A percentile compares a stretch with the other conserved stretches of the same genome.
phyloP scores from a whole-genome alignment of 2,888 invertebrate species.

The Macaria notata region DNA sequence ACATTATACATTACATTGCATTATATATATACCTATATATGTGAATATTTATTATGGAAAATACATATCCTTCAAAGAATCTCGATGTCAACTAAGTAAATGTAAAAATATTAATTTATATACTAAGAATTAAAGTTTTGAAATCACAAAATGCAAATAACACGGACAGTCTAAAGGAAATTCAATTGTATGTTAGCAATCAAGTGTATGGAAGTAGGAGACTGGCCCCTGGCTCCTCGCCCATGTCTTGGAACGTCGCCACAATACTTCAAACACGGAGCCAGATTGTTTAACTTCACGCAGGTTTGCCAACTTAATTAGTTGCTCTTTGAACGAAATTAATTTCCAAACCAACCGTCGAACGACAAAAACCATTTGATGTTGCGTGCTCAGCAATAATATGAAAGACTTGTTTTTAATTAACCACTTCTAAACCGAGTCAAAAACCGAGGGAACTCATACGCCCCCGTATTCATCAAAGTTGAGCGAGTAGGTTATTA shows the following conservation, averaged over 20 bases:
- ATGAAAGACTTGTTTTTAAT: conserved; percentile 24
- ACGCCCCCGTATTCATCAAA: conserved; percentile 19
- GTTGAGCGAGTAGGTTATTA: conserved; percentile 16
- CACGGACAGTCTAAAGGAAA: no score
- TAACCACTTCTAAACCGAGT: conserved; percentile 24
- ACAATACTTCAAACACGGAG: background rate
- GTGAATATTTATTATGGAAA: no score
- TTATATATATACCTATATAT: no score
- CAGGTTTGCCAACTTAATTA: background rate
- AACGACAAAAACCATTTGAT: conserved; percentile 18
- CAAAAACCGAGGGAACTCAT: conserved; percentile 11
- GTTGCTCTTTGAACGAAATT: conserved; percentile 8
- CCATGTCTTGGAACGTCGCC: no score
- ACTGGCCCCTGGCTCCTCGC: no score
- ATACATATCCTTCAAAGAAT: no score
- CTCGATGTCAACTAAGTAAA: no score
- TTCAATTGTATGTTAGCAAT: no score
- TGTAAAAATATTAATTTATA: no score
- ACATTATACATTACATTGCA: no score
- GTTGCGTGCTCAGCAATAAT: conserved; percentile 28
- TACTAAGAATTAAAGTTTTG: no score
- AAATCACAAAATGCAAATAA: background rate
- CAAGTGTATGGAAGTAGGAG: no score
- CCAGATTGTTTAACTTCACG: background rate
- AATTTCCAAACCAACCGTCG: conserved; percentile 16